phyloP scores from a whole-genome alignment of 2,888 invertebrate species.

The Cerceris ruficornis region DNA sequence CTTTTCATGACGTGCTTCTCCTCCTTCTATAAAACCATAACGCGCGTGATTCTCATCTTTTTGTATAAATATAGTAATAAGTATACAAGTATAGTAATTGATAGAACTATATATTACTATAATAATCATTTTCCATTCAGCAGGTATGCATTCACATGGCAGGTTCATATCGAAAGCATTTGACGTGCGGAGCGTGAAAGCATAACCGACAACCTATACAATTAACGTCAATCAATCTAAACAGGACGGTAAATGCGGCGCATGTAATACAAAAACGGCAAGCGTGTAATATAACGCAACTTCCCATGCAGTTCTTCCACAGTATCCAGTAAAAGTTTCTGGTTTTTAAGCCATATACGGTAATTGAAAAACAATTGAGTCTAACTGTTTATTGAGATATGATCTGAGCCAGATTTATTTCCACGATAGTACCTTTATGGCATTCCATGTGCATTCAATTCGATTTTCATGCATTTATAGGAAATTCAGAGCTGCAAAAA shows the following conservation, averaged over 20 bases:
- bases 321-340: background rate
- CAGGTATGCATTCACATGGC: background rate
- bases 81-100: background rate
- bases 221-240: constrained; percentile 59
- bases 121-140: background rate
- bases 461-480: too few relatives aligned
- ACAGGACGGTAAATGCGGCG: constrained; percentile 13
- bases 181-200: constrained; percentile 13
- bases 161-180: constrained; percentile 17
- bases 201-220: constrained; percentile 42
- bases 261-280: constrained; percentile 13
- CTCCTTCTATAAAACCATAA: background rate
- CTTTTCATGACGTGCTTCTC: too few relatives aligned
- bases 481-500: too few relatives aligned
- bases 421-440: too few relatives aligned
- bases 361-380: too few relatives aligned
- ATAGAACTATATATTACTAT: background rate
- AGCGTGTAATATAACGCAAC: background rate
- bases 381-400: too few relatives aligned
- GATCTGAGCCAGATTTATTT: too few relatives aligned
- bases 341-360: background rate
- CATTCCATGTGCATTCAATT: too few relatives aligned
- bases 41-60: constrained; percentile 8
- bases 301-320: background rate
- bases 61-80: background rate